phyloP scores from a whole-genome alignment of 2,797 vertebrate genomes.

The Falco naumanni region DNA sequence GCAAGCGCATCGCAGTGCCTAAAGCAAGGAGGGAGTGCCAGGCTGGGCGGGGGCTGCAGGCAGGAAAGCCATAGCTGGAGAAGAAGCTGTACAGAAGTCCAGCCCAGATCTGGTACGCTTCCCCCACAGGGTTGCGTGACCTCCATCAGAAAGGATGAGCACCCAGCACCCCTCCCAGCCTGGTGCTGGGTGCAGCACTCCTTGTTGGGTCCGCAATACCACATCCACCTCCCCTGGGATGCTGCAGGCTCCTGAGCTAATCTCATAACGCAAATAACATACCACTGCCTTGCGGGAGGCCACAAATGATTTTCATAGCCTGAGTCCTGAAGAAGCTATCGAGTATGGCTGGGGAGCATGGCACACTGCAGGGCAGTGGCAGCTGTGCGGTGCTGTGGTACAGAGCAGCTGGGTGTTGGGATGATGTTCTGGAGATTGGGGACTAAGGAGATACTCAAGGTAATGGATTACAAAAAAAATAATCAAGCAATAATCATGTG shows the following conservation, averaged over 20 bases:
- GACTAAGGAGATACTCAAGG: not conserved
- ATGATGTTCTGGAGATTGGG: not conserved
- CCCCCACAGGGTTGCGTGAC: not conserved
- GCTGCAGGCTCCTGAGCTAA: not conserved
- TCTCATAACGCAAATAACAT: not conserved
- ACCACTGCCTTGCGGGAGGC: not conserved
- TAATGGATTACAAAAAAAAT: not conserved
- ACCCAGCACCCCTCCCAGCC: not conserved
- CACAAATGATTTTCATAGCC: not conserved
- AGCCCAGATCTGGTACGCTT: not conserved
- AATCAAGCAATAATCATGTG: not conserved
- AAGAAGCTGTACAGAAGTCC: not conserved
- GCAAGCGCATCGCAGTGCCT: rapidly evolving
- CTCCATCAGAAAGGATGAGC: not conserved
- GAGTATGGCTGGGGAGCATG: not conserved
- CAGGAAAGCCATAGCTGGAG: not conserved
- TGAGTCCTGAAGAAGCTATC: not conserved
- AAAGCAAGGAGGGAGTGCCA: not conserved
- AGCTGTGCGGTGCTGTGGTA: not conserved
- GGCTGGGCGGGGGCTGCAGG: not conserved
- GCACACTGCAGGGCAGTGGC: not conserved
- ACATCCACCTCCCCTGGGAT: not conserved
- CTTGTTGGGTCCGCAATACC: not conserved
- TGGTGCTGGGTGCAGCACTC: not conserved
- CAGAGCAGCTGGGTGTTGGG: not conserved